These are phyloP conservation scores for Cheilinus undulatus DNA, from an alignment of 2,113 vertebrate genomes.

Conservation along the genomic window DNA sequence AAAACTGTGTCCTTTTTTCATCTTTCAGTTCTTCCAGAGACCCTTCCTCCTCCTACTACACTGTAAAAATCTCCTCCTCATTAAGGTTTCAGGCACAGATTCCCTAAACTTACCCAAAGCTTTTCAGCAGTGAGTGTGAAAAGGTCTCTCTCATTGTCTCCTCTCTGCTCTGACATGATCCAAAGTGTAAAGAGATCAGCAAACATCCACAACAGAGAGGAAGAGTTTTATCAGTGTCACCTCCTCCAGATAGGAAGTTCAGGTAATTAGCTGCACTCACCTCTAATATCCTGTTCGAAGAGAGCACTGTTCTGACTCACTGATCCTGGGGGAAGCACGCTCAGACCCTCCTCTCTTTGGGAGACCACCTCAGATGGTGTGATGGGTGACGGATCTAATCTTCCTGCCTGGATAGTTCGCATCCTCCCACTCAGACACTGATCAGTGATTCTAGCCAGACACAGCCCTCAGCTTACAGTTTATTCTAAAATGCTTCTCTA, in stretches of 20 bases:
- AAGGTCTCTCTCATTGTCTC: neutral
- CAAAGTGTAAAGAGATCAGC: conserved; percentile 29
- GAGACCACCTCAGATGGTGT: conserved; percentile 58
- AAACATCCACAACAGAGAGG: conserved; percentile 62
- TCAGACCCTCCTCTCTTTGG: conserved; percentile 27
- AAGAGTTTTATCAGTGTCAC: conserved; percentile 78
- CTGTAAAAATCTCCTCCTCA: too few species aligned
- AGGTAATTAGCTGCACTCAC: conserved; percentile 77
- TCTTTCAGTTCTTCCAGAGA: too few species aligned
- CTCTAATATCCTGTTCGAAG: conserved; percentile 80
- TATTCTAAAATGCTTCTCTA: too few species aligned
- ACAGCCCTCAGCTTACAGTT: conserved; percentile 49
- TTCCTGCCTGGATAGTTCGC: conserved; percentile 49
- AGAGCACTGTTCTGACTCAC: conserved; percentile 78
- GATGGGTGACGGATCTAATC: conserved; percentile 62
- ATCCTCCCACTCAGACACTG: conserved; percentile 62
- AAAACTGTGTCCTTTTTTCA: too few species aligned
- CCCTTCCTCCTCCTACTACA: too few species aligned
- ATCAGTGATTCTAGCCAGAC: conserved; percentile 66
- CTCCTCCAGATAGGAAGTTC: conserved; percentile 82
- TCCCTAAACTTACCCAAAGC: too few species aligned
- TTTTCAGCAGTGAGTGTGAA: too few species aligned
- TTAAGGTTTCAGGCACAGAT: too few species aligned
- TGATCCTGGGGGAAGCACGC: conserved; percentile 57
- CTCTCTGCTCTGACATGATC: conserved; percentile 23